Conservation (phyloP, 2,888 invertebrate species). For the Spilarctia lutea region DNA sequence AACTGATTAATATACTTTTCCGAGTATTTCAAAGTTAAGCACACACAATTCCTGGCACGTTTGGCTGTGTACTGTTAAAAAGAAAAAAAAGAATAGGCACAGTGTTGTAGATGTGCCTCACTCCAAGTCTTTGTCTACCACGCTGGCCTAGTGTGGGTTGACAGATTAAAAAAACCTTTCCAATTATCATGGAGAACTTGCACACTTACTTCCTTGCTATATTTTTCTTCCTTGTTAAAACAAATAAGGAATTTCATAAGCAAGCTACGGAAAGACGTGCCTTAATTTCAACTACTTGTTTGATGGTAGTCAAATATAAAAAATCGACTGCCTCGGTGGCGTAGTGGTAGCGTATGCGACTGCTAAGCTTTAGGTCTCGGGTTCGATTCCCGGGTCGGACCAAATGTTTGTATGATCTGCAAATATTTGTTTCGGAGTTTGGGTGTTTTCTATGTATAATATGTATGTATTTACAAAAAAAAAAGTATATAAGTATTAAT, state of each 20-base stretch:
- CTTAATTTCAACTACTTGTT: not conserved
- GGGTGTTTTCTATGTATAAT: no score
- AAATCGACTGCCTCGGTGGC: no score
- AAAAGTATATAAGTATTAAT: no score
- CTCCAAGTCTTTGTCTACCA: not conserved
- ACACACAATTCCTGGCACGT: not conserved
- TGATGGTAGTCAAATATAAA: no score
- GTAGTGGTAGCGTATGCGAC: no score
- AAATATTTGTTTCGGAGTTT: no score
- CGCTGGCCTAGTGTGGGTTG: not conserved
- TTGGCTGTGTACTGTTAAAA: not conserved
- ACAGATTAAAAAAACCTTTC: conserved; percentile 2
- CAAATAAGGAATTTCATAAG: not conserved
- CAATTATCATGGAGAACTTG: not conserved
- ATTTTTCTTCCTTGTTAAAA: not conserved
- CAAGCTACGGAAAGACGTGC: not conserved
- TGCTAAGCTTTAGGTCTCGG: no score
- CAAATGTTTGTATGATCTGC: no score
- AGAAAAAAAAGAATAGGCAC: not conserved
- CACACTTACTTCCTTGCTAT: not conserved
- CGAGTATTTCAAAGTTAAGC: not conserved
- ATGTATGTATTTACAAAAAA: no score
- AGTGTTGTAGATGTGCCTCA: not conserved
- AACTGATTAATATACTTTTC: no score
- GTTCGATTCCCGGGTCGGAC: no score